Base-by-base conservation (phyloP, 2,113 vertebrate genomes). In the Otocyon megalotis region DNA sequence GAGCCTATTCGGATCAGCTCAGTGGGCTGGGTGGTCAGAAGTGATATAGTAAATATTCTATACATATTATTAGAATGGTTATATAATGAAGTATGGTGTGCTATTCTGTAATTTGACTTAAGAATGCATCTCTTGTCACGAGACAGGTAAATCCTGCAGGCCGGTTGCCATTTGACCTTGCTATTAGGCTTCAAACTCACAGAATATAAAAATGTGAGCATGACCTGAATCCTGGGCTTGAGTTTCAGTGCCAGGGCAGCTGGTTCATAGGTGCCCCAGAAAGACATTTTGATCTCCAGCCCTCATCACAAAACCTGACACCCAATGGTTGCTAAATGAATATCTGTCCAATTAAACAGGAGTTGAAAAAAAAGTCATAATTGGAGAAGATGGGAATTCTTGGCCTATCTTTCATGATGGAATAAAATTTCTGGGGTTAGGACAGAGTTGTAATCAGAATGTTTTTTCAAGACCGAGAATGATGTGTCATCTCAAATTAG, bases 341-440 rank as follows among this genome's bases (percentile, higher is more conserved):
- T 87, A 14, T 60, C 50, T 94, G 8, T 85, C 4, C 85, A 72
- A 80, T 63, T 69, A 48, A 80, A 84, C 2, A 54, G 22, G 32
- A 71, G n/a, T 58, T 65, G 53, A 60, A 80, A 94, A 84, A 54
- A 54, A 50, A 54, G 32, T 54, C 77, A 26, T 69, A 74, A 82
- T 37, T 56, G 20, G 26, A 85, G n/a, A 88, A 86, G 28, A 67
- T 72, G 62, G n/a, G 30, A 76, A 76, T 88, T 96, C 24, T 88
- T 95, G 86, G 24, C 19, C 10, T 56, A 24, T 79, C 1, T 37
- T 90, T 90, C 30, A 15, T 56, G 15, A 5, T 65, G 15, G 28
- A 60, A 88, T 87, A 90, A 87, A 90, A 95, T 80, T 67, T 35
- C 32, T 91, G 35, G 35, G 22, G 77, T 93, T 82, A 84, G 63